A percentile compares a stretch with the other conserved stretches of the same genome.
These are phyloP conservation scores for Sinocyclocheilus anophthalmus DNA, from an alignment of 2,113 vertebrate genomes.

Conservation along the genomic window DNA sequence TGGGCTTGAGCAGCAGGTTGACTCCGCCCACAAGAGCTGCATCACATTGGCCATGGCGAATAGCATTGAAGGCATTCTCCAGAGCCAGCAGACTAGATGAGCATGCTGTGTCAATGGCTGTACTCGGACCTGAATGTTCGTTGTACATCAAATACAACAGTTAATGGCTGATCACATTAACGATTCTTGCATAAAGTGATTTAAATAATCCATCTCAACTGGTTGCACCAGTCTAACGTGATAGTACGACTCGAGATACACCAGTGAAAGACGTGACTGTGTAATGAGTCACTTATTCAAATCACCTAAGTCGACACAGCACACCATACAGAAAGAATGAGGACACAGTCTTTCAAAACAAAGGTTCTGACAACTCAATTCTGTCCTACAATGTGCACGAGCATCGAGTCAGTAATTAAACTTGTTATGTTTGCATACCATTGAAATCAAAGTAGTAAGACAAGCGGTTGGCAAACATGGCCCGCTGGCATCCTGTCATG, in stretches of 20 bases:
- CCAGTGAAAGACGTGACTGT: neutral
- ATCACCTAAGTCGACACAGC: neutral
- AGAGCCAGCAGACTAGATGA: conserved; percentile 91
- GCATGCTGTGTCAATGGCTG: conserved; percentile 92
- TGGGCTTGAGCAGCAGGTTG: conserved; percentile 90
- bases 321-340: neutral
- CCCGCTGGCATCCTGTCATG: conserved; percentile 95
- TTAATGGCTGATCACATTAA: neutral
- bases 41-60: conserved; percentile 80
- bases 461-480: conserved; percentile 96
- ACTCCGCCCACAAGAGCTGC: conserved; percentile 90
- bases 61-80: conserved; percentile 87
- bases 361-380: neutral
- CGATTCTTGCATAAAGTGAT: neutral
- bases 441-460: conserved; percentile 93
- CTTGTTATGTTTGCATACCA: conserved; percentile 71
- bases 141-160: neutral
- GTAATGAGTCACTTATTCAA: conserved; percentile 15
- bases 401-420: neutral
- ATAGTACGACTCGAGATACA: neutral
- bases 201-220: neutral
- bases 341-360: neutral
- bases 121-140: conserved; percentile 84
- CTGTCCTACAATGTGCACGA: neutral
- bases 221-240: neutral